A percentile compares a stretch with the other conserved stretches of the same genome.
Conservation (phyloP, 2,797 vertebrate species). For the Etheostoma nigrum region DNA sequence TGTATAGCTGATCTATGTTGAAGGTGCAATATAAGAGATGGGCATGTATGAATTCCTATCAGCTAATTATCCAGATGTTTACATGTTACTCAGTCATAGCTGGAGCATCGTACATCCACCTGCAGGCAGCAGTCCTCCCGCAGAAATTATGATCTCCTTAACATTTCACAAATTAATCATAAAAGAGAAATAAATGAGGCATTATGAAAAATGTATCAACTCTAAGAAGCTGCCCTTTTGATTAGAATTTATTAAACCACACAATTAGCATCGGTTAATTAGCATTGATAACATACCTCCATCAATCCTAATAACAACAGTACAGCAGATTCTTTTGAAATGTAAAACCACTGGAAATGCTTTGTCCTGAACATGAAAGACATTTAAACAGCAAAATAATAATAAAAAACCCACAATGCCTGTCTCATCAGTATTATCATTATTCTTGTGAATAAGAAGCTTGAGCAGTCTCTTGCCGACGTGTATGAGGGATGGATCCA, state of each 20-base stretch:
- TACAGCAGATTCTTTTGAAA: slow-evolving; percentile 78
- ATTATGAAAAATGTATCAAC: slow-evolving; percentile 68
- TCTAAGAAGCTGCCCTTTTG: slow-evolving; percentile 47
- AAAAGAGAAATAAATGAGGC: slow-evolving; percentile 43
- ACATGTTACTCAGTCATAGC: slow-evolving; percentile 17
- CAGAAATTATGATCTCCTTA: slow-evolving; percentile 29
- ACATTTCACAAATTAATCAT: slow-evolving; percentile 40
- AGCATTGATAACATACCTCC: slow-evolving; percentile 72
- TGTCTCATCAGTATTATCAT: slow-evolving; percentile 78
- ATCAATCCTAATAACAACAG: slow-evolving; percentile 75
- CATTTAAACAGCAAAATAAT: slow-evolving; percentile 75
- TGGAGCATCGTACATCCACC: slow-evolving; percentile 18
- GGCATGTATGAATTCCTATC: slow-evolving; percentile 22
- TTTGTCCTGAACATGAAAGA: slow-evolving; percentile 82
- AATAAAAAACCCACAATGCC: slow-evolving; percentile 66
- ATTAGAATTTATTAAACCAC: slow-evolving; percentile 73
- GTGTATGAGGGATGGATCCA: slow-evolving; percentile 65
- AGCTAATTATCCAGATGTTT: slow-evolving; percentile 40
- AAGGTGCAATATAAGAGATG: slow-evolving; percentile 22
- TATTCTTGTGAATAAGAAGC: slow-evolving; percentile 71
- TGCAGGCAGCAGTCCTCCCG: neutral
- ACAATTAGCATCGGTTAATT: slow-evolving; percentile 78
- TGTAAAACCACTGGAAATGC: slow-evolving; percentile 78
- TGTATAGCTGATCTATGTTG: slow-evolving; percentile 31
- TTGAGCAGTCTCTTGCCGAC: slow-evolving; percentile 51